phyloP scores from a whole-genome alignment of 2,888 invertebrate genomes.

The Sesia apiformis region DNA sequence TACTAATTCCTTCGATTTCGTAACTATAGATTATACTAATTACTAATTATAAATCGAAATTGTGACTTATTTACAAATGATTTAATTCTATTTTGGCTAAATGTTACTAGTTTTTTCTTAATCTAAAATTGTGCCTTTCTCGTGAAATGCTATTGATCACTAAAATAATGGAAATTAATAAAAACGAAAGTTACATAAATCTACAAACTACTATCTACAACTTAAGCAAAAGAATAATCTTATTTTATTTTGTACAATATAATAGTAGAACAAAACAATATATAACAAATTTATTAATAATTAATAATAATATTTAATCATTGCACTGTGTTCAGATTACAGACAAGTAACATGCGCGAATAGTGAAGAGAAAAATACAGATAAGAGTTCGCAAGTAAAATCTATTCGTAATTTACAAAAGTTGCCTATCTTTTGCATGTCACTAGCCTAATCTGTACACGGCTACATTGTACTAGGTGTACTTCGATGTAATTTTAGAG shows the following conservation, averaged over 20 bases:
- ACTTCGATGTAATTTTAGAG: constrained; percentile 7
- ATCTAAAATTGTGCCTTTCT: constrained; percentile 62
- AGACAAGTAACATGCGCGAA: constrained; percentile 16
- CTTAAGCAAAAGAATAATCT: constrained; percentile 42
- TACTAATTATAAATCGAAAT: constrained; percentile 46
- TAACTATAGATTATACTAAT: constrained; percentile 43
- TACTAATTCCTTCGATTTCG: constrained; percentile 54
- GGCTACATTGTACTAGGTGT: constrained; percentile 16
- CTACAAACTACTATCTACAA: constrained; percentile 50
- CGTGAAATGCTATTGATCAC: constrained; percentile 31
- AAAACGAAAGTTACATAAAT: constrained; percentile 19
- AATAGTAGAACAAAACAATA: constrained; percentile 39
- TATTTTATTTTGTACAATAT: constrained; percentile 65
- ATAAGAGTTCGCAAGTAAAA: not conserved
- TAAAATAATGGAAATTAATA: constrained; percentile 15
- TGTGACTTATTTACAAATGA: constrained; percentile 63
- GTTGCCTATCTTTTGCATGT: constrained; percentile 13
- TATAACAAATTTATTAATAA: constrained; percentile 39
- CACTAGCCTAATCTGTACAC: constrained; percentile 22
- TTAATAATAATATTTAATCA: constrained; percentile 23
- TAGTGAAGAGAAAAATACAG: constrained; percentile 10
- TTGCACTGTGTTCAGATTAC: constrained; percentile 25
- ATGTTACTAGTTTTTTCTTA: constrained; percentile 66
- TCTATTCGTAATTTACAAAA: too few species aligned
- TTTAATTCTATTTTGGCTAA: constrained; percentile 70